A percentile compares a stretch with the other conserved stretches of the same genome.
phyloP scores from a whole-genome alignment of 2,888 invertebrate genomes.

The Philonicus albiceps region DNA sequence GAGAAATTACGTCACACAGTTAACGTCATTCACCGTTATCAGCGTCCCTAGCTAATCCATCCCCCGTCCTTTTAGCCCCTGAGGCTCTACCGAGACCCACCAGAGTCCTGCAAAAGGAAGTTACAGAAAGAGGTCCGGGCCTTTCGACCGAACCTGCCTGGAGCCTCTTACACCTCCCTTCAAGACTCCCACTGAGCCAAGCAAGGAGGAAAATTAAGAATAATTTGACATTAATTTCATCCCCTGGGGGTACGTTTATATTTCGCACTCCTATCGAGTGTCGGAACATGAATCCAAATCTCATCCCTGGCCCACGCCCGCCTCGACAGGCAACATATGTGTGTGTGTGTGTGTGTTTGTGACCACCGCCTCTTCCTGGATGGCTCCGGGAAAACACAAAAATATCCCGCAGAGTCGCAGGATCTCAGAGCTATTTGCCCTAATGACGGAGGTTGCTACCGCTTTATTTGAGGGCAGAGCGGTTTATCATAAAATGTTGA shows the following conservation, averaged over 20 bases:
- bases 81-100: neutral
- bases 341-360: neutral
- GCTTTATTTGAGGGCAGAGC: conserved; percentile 31
- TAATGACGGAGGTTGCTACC: conserved; percentile 32
- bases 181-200: neutral
- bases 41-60: neutral
- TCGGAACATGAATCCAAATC: conserved; percentile 25
- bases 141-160: neutral
- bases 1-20: conserved; percentile 37
- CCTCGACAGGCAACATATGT: neutral
- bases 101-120: neutral
- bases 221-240: conserved; percentile 50
- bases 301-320: neutral
- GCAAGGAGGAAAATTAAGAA: conserved; percentile 47
- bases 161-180: neutral
- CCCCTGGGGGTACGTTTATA: conserved; percentile 43
- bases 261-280: conserved; percentile 31
- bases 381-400: neutral
- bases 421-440: conserved; percentile 20
- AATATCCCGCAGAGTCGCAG: conserved; percentile 22
- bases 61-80: neutral
- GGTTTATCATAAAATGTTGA: conserved; percentile 31
- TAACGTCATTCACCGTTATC: conserved; percentile 30
- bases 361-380: neutral
- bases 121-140: neutral